Evolutionary conservation across 2,888 invertebrate species (phyloP), one percentile per base, ranked within the genome.

Genomic region (Chloroclystis v-ata): DNA sequence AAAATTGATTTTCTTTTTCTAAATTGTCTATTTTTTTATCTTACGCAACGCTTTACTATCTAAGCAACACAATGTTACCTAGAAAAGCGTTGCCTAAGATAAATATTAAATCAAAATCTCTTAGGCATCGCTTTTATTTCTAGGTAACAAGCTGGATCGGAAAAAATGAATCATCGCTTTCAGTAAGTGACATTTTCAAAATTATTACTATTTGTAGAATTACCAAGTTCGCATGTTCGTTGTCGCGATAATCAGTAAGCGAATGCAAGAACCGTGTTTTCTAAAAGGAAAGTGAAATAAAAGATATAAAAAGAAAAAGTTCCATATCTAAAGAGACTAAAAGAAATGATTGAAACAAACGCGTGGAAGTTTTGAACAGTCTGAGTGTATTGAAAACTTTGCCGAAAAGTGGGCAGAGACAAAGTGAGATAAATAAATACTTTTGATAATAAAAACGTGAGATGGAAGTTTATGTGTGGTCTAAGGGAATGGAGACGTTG

Each of bases 301-400:
- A 66, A 67, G 57, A 64, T 58, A 69, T 69, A 65, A 65, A 67
- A 72, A 70, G 67, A 60, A 57, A 61, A 75, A 78, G 65, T 68
- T 73, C 63, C 49, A 69, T 73, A 70, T 72, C 67, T 64, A 20
- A 20, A 5, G 5, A 20, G 20, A 75, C 73, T 60, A 62, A 65
- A 69, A 71, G 61, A 75, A 64, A 84, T 84, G 84, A 87, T 86
- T 83, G 85, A 86, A 83, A 82, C 78, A 80, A 78, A 75, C 71
- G 70, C 56, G 57, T 33, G 54, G 66, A 78, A 75, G 62, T 78
- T 75, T 52, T 49, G 62, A 68, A 70, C 43, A 75, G 65, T 64
- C 76, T 84, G 84, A 87, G 86, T 86, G 83, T 86, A 87, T 87
- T 87, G 86, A 85, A 82, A 83, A 77, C 72, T 79, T 83, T 59